Base-by-base conservation (phyloP, 2,888 invertebrate genomes). In the Odontomyia ornata region DNA sequence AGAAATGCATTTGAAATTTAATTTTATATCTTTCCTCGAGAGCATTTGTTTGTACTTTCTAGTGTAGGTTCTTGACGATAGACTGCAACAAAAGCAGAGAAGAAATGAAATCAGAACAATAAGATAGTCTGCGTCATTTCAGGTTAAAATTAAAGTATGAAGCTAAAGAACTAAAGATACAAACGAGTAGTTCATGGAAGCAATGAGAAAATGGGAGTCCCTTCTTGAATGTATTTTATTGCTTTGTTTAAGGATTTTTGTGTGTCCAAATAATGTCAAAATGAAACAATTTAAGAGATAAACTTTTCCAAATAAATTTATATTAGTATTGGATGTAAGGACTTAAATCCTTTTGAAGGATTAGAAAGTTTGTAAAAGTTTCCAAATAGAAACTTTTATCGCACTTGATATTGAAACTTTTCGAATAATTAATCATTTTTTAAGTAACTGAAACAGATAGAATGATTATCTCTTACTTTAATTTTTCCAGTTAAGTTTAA, bases 271-370 rank as follows among this genome's bases (percentile, higher is more conserved):
- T 52, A 52, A 52, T 18, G 13, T 9, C 18, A 15, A 52, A 52
- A 18, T 52, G 52, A 15, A 18, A 52, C 52, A 15, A 18, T 52
- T 52, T 4, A 52, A 52, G 52, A 13, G n/a, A 15, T 52, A 52
- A 52, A 52, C 52, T 52, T 52, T 52, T 52, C 13, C 52, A 52
- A 52, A 52, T 52, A 52, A 18, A 52, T 52, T 52, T 52, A 2
- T 18, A 15, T 52, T 52, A 52, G 7, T 4, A 9, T 52, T 52
- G 2, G 4, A 52, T 15, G 52, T 9, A 18, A 52, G 18, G 3
- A 52, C n/a, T 18, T 3, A 52, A 52, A 13, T 18, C 52, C 15
- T 15, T 60, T 60, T 21, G 60, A 25, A 18, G 25, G 60, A 60
- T 60, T 60, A 60, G 23, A 23, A 23, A 60, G 60, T 60, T 60